Evolutionary conservation across 2,113 vertebrate species (phyloP), one percentile per base, ranked within the genome.

Genomic region (Tupaia tana): DNA sequence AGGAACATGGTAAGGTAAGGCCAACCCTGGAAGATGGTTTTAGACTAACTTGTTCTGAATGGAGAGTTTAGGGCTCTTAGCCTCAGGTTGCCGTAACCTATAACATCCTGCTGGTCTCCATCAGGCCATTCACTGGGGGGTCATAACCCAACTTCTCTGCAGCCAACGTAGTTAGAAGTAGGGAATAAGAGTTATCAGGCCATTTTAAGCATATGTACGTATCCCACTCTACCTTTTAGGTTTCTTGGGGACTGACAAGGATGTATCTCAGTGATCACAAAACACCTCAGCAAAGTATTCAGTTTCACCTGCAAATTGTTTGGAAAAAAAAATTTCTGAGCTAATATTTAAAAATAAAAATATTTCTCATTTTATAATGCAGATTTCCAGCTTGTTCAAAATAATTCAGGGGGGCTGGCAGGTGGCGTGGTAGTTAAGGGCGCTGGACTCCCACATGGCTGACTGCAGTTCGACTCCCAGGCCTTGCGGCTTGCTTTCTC

Each of bases 311-410:
- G 20, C 4, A 80, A 93, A 74, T 75, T 78, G 78, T 20, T 83
- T 52, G n/a, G 31, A n/a, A 79, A 52, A 4, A 18, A 24, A 7
- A 27, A 31, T 70, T 56, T 63, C 58, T 31, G 24, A 78, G 10
- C 16, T 29, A 81, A 85, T 13, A 25, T 91, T 69, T 83, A 73
- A 73, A 96, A 64, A 89, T 52, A 9, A 86, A n/a, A 94, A 89
- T 6, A 79, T n/a, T 71, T 84, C 15, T 3, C 24, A 18, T 70
- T 77, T 86, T 64, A 61, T 80, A 67, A 88, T 58, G 9, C 7
- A 64, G 9, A 74, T 74, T 13, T 63, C 29, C 22, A 74, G 43
- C 34, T 25, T 89, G 34, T 63, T 63, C 79, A 74, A 75, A 75
- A 92, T 15, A 89, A 89, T 29, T 15, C 34, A 88, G 52, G 43